phyloP scores from a whole-genome alignment of 2,888 invertebrate genomes.

The Dicroscelio sp. region DNA sequence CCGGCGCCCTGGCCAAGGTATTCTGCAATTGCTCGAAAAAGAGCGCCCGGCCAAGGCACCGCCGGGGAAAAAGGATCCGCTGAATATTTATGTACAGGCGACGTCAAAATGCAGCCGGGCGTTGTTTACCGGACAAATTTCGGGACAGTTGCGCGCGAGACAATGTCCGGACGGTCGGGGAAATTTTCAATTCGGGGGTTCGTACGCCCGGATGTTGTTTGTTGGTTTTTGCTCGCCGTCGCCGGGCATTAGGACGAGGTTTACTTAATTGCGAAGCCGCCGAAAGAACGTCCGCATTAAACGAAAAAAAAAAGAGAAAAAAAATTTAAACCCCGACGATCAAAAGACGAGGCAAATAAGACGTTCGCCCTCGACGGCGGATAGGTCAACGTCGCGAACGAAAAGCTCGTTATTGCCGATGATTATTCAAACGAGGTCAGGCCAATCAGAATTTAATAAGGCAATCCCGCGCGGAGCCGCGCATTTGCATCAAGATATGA shows the following conservation, averaged over 20 bases:
- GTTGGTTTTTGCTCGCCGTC: too few relatives aligned
- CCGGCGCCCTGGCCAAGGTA: slow-evolving; percentile 49
- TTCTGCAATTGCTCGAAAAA: slow-evolving; percentile 72
- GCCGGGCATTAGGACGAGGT: too few relatives aligned
- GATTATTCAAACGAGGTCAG: slow-evolving; percentile 60
- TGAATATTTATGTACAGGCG: slow-evolving; percentile 77
- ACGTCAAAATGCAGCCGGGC: slow-evolving; percentile 46
- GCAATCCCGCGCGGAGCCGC: slow-evolving; percentile 28
- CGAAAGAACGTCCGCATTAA: too few relatives aligned
- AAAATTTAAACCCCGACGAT: too few relatives aligned
- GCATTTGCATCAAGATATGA: slow-evolving; percentile 64
- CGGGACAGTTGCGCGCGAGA: slow-evolving; percentile 1
- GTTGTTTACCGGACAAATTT: slow-evolving; percentile 62
- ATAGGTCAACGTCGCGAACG: slow-evolving; percentile 26
- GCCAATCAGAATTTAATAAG: slow-evolving; percentile 66
- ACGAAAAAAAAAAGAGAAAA: neutral
- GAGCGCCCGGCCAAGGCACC: slow-evolving; percentile 60
- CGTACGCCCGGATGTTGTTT: too few relatives aligned
- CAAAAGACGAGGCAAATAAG: slow-evolving; percentile 6
- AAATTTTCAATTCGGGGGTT: too few relatives aligned
- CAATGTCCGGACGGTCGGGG: slow-evolving; percentile 28
- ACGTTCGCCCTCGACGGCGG: neutral
- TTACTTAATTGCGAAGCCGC: too few relatives aligned
- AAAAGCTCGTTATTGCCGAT: slow-evolving; percentile 40
- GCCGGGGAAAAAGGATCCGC: slow-evolving; percentile 69